Evolutionary conservation across 2,113 vertebrate genomes (phyloP).

Genomic region (Lampris megalopsis): DNA sequence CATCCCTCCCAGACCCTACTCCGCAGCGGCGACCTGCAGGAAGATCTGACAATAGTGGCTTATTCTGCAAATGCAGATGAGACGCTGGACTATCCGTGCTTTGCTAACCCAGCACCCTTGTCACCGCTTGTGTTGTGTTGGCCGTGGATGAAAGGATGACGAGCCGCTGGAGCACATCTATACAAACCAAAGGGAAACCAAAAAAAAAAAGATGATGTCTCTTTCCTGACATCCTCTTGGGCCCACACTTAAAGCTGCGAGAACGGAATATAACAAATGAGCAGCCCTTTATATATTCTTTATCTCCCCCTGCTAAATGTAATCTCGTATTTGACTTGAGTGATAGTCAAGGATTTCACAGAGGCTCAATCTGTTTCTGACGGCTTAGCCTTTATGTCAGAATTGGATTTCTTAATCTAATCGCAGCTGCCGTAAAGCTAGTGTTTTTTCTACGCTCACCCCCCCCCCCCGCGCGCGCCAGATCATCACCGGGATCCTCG

Average conservation of each 20-base stretch:
- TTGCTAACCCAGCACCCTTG: slow-evolving; percentile 68
- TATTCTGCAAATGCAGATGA: slow-evolving; percentile 60
- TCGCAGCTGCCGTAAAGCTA: slow-evolving; percentile 42
- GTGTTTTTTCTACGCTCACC: slow-evolving; percentile 20
- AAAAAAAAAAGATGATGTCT: slow-evolving; percentile 48
- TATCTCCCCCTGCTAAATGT: slow-evolving; percentile 52
- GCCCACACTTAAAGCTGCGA: slow-evolving; percentile 52
- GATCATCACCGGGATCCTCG: slow-evolving; percentile 31
- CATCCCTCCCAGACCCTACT: slow-evolving; percentile 36
- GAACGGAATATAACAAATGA: slow-evolving; percentile 61
- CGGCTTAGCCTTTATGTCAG: slow-evolving; percentile 65
- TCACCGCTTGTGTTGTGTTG: slow-evolving; percentile 53
- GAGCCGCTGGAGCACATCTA: slow-evolving; percentile 64
- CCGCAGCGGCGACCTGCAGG: not conserved
- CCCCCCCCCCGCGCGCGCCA: slow-evolving; percentile 16
- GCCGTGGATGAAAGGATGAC: slow-evolving; percentile 59
- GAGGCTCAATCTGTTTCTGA: slow-evolving; percentile 72
- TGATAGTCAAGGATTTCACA: slow-evolving; percentile 68
- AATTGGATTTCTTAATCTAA: slow-evolving; percentile 77
- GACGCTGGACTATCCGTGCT: slow-evolving; percentile 56
- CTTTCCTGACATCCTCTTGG: slow-evolving; percentile 61
- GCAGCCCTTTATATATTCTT: slow-evolving; percentile 19
- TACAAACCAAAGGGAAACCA: slow-evolving; percentile 25
- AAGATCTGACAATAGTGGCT: slow-evolving; percentile 63
- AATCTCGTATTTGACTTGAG: slow-evolving; percentile 74